Percentiles rank a stretch among this genome's conserved stretches.
phyloP scores from a whole-genome alignment of 2,888 invertebrate species.

The Lordiphosa andalusiaca region DNA sequence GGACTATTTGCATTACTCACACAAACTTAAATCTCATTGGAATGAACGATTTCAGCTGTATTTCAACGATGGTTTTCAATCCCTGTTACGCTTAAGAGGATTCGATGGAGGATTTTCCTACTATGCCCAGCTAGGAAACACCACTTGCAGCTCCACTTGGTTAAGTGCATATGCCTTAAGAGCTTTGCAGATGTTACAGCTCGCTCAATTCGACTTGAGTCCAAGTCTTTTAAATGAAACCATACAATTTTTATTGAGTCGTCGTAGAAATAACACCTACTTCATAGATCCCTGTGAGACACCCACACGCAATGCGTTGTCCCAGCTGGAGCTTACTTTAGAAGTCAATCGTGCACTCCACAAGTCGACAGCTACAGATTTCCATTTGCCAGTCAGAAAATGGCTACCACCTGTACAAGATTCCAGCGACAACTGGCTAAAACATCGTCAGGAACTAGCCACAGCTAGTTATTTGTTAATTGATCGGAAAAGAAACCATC shows the following conservation, averaged over 20 bases:
- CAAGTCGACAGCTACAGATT: neutral
- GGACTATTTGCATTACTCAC: constrained; percentile 9
- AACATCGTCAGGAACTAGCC: constrained; percentile 19
- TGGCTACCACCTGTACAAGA: too few relatives aligned
- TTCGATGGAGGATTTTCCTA: constrained; percentile 25
- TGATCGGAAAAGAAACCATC: neutral
- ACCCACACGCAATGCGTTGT: constrained; percentile 7
- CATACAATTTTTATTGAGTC: constrained; percentile 23
- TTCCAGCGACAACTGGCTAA: constrained; percentile 12
- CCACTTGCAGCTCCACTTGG: constrained; percentile 40
- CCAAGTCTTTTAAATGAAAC: rapidly evolving
- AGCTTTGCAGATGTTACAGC: constrained; percentile 11
- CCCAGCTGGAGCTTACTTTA: constrained; percentile 21
- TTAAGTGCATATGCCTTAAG: constrained; percentile 30
- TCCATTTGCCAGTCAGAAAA: too few relatives aligned
- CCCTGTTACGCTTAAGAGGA: constrained; percentile 21
- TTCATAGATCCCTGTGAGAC: constrained; percentile 12
- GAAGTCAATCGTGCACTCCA: constrained; percentile 18
- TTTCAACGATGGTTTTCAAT: constrained; percentile 32
- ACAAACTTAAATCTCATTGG: neutral
- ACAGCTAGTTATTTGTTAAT: constrained; percentile 14
- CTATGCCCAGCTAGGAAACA: neutral
- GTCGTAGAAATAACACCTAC: neutral
- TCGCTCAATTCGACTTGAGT: neutral
- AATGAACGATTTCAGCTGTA: constrained; percentile 8